phyloP scores from a whole-genome alignment of 1,140 invertebrate species.

The Drosophila sp. region DNA sequence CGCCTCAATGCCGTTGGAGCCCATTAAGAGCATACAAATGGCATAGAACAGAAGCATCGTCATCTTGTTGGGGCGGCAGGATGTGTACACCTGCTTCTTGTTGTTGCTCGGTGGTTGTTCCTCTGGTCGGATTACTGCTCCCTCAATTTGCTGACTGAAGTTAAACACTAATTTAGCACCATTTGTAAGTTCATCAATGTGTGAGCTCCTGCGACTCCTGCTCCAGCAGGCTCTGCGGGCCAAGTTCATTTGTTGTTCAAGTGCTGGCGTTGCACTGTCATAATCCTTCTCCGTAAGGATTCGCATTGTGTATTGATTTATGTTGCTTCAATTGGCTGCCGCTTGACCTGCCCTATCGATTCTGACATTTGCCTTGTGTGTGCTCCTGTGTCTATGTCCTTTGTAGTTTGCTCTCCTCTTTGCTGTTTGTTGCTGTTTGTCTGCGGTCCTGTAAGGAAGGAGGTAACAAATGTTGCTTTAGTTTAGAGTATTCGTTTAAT shows the following conservation, averaged over 20 bases:
- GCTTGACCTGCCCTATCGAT: slow-evolving; percentile 43
- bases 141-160: slow-evolving; percentile 24
- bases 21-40: slow-evolving; percentile 50
- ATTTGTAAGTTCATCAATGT: slow-evolving; percentile 17
- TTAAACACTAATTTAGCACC: slow-evolving; percentile 41
- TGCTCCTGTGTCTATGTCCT: background rate
- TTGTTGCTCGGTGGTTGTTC: slow-evolving; percentile 40
- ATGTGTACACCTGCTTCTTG: slow-evolving; percentile 23
- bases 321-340: slow-evolving; percentile 38
- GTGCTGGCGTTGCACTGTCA: slow-evolving; percentile 67
- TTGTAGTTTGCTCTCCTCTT: background rate
- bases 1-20: slow-evolving; percentile 50
- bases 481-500: background rate
- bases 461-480: slow-evolving; percentile 26
- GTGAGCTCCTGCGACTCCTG: slow-evolving; percentile 18
- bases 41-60: slow-evolving; percentile 55
- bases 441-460: slow-evolving; percentile 23
- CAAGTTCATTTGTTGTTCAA: slow-evolving; percentile 79
- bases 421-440: background rate
- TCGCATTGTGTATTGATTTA: slow-evolving; percentile 54
- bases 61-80: slow-evolving; percentile 22
- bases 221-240: slow-evolving; percentile 76
- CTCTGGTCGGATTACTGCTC: slow-evolving; percentile 6
- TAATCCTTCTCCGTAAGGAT: slow-evolving; percentile 71
- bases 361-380: slow-evolving; percentile 60